Conservation (phyloP, 2,888 invertebrate species). For the Furcula furcula region DNA sequence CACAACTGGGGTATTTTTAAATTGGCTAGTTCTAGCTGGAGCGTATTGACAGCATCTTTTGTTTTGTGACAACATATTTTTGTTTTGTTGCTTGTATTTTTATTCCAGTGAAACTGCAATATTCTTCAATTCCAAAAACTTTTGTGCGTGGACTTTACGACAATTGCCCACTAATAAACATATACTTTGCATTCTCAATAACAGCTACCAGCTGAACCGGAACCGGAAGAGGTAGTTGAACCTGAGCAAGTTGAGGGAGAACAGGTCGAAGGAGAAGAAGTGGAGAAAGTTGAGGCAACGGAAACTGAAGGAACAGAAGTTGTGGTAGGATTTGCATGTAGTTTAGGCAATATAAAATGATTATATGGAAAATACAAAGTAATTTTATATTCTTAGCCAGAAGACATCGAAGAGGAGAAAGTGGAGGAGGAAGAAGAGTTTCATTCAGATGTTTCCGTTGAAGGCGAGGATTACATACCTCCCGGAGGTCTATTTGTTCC, state of each 20-base stretch:
- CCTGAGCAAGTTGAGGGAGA: constrained; percentile 29
- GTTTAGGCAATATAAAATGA: not conserved
- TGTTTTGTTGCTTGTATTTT: too few species aligned
- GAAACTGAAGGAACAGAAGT: constrained; percentile 18
- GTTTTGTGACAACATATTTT: too few species aligned
- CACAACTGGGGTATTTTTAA: too few species aligned
- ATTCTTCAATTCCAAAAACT: too few species aligned
- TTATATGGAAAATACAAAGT: too few species aligned
- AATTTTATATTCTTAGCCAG: constrained; percentile 4
- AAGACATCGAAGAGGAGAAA: constrained; percentile 31
- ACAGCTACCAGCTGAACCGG: constrained; percentile 60
- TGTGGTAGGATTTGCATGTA: not conserved
- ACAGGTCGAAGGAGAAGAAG: constrained; percentile 18
- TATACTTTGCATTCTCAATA: not conserved
- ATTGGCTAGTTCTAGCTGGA: too few species aligned
- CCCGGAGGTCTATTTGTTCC: constrained; percentile 70
- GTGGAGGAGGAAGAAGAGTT: constrained; percentile 57
- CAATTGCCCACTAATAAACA: too few species aligned
- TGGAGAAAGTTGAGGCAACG: constrained; percentile 22
- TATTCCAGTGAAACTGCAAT: too few species aligned
- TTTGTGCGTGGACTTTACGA: too few species aligned
- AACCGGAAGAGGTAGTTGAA: constrained; percentile 43
- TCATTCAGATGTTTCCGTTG: constrained; percentile 61
- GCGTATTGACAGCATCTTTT: too few species aligned
- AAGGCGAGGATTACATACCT: constrained; percentile 71